phyloP scores from a whole-genome alignment of 1,140 invertebrate species.

The Leptonema lineaticorne region DNA sequence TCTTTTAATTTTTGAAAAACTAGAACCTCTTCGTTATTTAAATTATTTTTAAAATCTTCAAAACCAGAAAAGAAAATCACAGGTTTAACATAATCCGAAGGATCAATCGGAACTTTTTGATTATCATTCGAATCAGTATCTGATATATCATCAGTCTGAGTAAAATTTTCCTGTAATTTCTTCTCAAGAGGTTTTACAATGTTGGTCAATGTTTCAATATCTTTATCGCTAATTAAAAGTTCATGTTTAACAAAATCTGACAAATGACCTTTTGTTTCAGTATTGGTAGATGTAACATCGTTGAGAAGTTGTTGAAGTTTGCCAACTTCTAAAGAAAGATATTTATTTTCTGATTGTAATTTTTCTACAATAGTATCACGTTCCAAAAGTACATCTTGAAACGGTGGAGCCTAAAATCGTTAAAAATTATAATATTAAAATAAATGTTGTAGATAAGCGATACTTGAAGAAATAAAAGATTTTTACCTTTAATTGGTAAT shows the following conservation, averaged over 20 bases:
- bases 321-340: constrained; percentile 62
- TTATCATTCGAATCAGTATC: not conserved
- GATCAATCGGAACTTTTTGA: not conserved
- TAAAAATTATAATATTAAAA: constrained; percentile 4
- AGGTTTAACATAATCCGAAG: constrained; percentile 21
- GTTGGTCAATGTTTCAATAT: not conserved
- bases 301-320: constrained; percentile 60
- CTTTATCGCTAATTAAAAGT: constrained; percentile 51
- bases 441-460: not conserved
- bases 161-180: not conserved
- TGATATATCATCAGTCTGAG: constrained; percentile 9
- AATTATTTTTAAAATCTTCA: constrained; percentile 24
- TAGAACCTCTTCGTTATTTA: constrained; percentile 13
- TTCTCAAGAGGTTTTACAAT: not conserved
- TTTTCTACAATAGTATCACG: constrained; percentile 62
- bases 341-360: constrained; percentile 60
- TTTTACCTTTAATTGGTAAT: constrained; percentile 52
- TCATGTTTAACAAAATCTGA: constrained; percentile 53
- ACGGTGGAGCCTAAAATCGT: constrained; percentile 60
- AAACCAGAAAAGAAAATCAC: constrained; percentile 12
- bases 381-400: constrained; percentile 59
- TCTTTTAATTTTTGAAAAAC: constrained; percentile 24
- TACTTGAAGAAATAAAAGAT: not conserved
- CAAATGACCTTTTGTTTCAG: constrained; percentile 52
- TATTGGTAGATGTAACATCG: constrained; percentile 54